Base-by-base conservation (phyloP, 1,140 invertebrate species). In the Drosophila navojoa region DNA sequence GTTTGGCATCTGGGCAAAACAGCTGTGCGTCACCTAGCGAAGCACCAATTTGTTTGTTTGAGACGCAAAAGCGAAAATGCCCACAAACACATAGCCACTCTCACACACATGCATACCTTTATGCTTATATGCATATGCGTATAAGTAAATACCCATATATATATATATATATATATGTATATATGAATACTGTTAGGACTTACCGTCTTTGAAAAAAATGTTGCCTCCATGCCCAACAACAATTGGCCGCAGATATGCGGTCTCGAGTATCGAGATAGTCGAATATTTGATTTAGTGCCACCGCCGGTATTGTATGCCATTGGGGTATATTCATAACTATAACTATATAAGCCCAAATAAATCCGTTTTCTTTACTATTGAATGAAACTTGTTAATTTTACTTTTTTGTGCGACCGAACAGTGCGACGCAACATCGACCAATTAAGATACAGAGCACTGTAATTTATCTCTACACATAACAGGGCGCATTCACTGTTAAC, bases 151-250 rank as follows among this genome's bases (percentile, higher is more conserved):
- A 52, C 15, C 54, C 15, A 60, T 55, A 57, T 42, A 27, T 44
- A 35, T 53, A 25, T 44, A 60, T 55, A 57, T 42, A 27, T 44
- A 35, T 53, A 25, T 44, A 32, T 11, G 10, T 32, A 11, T 40
- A 57, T n/a, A 61, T 49, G 44, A 19, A 32, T 64, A 61, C 25
- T 54, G 58, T 11, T 22, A 9, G 42, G 44, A 81, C 89, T 90
- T 73, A 92, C 91, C 90, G 87, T 77, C 91, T 91, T 74, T 91
- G 91, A 63, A 92, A 92, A 38, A 92, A 69, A 55, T 77, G 76
- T 60, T 77, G 81, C 50, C 91, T 74, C 91, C 91, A 92, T 75
- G 85, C 77, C 71, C 63, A 85, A 68, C 91, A 92, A 57, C 77
- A 79, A 67, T 79, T 77, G 47, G 91, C 78, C n/a, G 91, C 91